Base-by-base conservation (phyloP, 2,797 vertebrate species). In the Chelidonichthys spinosus region DNA sequence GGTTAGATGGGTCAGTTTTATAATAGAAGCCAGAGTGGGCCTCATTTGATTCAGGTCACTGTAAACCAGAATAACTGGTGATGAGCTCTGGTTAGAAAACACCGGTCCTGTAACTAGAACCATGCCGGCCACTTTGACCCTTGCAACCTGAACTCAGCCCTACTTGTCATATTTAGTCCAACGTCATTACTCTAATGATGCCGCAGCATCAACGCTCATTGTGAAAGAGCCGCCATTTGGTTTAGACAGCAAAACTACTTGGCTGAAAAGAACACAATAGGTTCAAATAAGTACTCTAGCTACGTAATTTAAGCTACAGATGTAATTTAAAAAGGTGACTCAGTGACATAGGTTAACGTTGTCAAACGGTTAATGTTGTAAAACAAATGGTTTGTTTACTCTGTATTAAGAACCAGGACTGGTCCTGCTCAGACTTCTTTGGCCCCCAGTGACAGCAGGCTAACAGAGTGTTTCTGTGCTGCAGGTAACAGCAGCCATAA, bases 401-500 rank as follows among this genome's bases (percentile, higher is more conserved):
- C n/a, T 17, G 7, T 37, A 36, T 9, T 36, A 14, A 17, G 11
- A n/a, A n/a, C 11, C 25, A 25, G 25, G 10, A 56, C 3, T 18
- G 9, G n/a, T 18, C 10, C 39, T 32, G 11, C 58, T 42, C 1
- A 7, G 58, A 11, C 18, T 60, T 15, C 58, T 43, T 9, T 2
- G 25, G 25, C 25, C 25, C 25, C 25, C 25, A 25, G 25, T 25
- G 25, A 25, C 15, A 47, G 46, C 46, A 47, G 46, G 46, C 7
- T 47, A n/a, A 47, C 14, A 36, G 49, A 54, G 53, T 18, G 68
- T 3, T 8, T 39, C 7, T 4, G 49, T n/a, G 63, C 63, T 50
- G 72, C 75, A 76, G 69, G 65, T 49, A 69, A 0, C 67, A 61
- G 69, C 56, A 11, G 68, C 65, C 56, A 40, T 78, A 64, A 79